Conservation (phyloP, 2,113 vertebrate genomes). For the Cynopterus brachyotis region DNA sequence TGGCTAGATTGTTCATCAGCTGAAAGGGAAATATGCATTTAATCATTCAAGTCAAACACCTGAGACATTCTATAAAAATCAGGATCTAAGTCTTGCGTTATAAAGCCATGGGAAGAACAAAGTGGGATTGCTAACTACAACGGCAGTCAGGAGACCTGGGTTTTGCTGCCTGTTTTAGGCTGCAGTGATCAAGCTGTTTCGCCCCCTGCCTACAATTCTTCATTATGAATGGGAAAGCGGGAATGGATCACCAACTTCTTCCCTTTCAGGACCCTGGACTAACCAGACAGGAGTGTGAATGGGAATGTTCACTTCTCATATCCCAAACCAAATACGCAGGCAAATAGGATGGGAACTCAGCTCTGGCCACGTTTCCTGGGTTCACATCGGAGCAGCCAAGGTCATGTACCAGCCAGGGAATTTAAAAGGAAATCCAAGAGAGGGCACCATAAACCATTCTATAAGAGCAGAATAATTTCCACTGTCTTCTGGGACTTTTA, state of each 20-base stretch:
- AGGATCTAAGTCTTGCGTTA: not conserved
- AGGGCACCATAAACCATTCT: conserved; percentile 69
- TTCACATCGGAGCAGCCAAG: not conserved
- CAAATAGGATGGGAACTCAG: no score
- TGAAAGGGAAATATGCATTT: not conserved
- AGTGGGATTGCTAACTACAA: not conserved
- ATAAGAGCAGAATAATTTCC: not conserved
- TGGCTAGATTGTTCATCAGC: not conserved
- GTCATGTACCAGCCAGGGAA: not conserved
- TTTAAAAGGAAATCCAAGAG: conserved; percentile 66
- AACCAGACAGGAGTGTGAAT: not conserved
- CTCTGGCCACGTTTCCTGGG: not conserved
- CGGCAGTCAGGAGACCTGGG: not conserved
- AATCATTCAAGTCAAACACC: conserved; percentile 31
- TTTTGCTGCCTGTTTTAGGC: not conserved
- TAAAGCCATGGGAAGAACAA: not conserved
- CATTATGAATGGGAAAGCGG: not conserved
- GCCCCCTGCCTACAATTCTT: not conserved
- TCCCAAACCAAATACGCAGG: not conserved
- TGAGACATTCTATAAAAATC: not conserved
- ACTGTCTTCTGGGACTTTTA: not conserved
- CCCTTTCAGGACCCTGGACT: not conserved
- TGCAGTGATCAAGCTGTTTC: not conserved
- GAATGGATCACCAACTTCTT: not conserved
- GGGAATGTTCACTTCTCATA: not conserved